Evolutionary conservation across 2,113 vertebrate genomes (phyloP).

Genomic region (Rhinolophus sinicus): DNA sequence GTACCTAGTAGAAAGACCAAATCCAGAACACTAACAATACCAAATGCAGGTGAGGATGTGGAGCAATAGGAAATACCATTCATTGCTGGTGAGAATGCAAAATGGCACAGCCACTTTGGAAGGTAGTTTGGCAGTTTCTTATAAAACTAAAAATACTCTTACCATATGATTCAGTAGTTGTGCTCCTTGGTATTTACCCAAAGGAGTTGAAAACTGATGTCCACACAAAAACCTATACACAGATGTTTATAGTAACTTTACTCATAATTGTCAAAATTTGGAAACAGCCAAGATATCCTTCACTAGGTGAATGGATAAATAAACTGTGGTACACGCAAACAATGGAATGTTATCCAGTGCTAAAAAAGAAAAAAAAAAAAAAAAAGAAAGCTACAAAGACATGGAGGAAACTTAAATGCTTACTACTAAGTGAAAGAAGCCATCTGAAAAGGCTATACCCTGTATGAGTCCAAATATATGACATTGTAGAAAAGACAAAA

Average conservation of each 20-base stretch:
- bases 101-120: neutral
- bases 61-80: neutral
- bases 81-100: neutral
- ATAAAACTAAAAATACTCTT: neutral
- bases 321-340: neutral
- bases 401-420: neutral
- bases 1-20: neutral
- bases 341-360: neutral
- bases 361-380: too few relatives aligned
- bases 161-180: neutral
- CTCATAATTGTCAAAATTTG: neutral
- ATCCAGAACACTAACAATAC: neutral
- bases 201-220: neutral
- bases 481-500: neutral
- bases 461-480: neutral
- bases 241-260: neutral
- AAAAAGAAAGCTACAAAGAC: neutral
- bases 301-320: neutral
- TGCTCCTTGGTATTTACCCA: neutral
- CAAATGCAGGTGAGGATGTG: neutral
- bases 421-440: neutral
- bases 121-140: neutral
- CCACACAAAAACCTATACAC: neutral
- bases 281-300: neutral
- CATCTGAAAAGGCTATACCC: neutral